Percentiles rank a stretch among this genome's conserved stretches.
Conservation (phyloP, 2,888 invertebrate species). For the Dinocampus coccinellae region DNA sequence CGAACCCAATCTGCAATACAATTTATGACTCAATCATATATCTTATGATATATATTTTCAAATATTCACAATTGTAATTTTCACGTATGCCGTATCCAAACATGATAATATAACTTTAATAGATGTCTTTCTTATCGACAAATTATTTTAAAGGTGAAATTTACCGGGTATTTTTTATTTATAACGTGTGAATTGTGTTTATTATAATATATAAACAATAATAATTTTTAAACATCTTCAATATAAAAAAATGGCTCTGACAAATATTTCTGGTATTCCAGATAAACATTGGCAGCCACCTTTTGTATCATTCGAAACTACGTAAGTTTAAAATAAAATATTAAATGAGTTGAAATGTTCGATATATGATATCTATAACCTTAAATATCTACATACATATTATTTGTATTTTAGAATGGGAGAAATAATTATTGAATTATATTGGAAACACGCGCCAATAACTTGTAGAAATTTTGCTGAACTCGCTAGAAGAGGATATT, state of each 20-base stretch:
- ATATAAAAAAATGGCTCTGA: constrained; percentile 64
- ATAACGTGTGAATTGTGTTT: neutral
- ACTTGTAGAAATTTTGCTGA: constrained; percentile 99
- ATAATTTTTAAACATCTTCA: no score
- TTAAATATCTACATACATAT: no score
- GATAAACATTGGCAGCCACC: constrained; percentile 93
- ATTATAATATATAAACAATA: neutral
- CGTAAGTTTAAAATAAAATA: constrained; percentile 73
- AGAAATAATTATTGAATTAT: constrained; percentile 89
- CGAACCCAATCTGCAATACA: no score
- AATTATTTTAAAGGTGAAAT: neutral
- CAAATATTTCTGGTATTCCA: constrained; percentile 80
- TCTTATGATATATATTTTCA: no score
- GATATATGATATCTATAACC: neutral
- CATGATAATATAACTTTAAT: neutral
- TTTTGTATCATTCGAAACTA: constrained; percentile 84
- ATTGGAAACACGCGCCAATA: constrained; percentile 98
- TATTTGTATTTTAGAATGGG: constrained; percentile 83
- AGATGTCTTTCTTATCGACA: neutral
- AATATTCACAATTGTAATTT: neutral
- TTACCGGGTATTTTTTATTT: neutral
- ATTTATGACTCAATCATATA: no score
- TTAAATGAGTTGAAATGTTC: neutral
- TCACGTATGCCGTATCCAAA: neutral
- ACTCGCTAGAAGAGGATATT: constrained; percentile 91